Evolutionary conservation across 2,888 invertebrate species (phyloP).

Genomic region (Pegoplata infirma): DNA sequence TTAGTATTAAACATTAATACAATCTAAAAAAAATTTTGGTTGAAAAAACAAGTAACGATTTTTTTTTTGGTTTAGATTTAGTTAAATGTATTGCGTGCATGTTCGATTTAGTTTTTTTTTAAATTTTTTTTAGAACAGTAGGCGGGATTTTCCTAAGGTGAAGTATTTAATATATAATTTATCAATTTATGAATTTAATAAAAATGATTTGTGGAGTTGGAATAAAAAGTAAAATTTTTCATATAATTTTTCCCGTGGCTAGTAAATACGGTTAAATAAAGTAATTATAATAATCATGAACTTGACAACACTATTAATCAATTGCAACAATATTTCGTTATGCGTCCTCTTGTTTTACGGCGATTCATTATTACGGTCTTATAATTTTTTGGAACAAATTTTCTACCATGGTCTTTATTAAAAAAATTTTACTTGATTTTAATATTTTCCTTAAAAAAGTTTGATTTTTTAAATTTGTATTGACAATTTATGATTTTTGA

Average conservation of each 20-base stretch:
- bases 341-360: no score
- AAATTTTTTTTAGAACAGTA: conserved; percentile 51
- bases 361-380: no score
- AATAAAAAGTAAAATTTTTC: background rate
- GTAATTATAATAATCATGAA: background rate
- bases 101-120: conserved; percentile 19
- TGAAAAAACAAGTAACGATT: conserved; percentile 41
- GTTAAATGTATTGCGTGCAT: conserved; percentile 45
- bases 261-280: background rate
- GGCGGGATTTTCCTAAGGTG: conserved; percentile 63
- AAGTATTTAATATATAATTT: conserved; percentile 62
- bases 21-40: conserved; percentile 45
- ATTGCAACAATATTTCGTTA: no score
- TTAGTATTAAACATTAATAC: conserved; percentile 36
- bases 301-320: background rate
- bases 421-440: no score
- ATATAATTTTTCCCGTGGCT: background rate
- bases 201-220: conserved; percentile 57
- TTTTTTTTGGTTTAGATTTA: conserved; percentile 26
- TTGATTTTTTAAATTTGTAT: no score
- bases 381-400: no score
- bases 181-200: conserved; percentile 59
- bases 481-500: no score
- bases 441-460: no score
- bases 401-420: no score